Evolutionary conservation across 2,113 vertebrate genomes (phyloP).

Genomic region (Rhinoderma darwinii): DNA sequence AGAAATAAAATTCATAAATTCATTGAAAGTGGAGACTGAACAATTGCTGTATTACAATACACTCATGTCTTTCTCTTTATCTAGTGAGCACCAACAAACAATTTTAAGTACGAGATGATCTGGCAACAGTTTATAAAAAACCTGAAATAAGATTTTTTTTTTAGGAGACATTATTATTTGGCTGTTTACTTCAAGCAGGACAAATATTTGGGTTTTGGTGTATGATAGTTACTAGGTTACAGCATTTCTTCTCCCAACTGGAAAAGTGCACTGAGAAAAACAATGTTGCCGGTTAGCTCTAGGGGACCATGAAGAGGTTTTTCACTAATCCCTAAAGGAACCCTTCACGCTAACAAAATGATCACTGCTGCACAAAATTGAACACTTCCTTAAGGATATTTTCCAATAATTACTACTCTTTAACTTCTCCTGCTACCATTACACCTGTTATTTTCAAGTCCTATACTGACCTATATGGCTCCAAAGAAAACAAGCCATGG

Average conservation of each 20-base stretch:
- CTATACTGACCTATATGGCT: no score
- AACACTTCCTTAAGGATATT: constrained; percentile 46
- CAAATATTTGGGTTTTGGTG: constrained; percentile 19
- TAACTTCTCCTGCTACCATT: neutral
- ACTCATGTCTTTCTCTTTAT: no score
- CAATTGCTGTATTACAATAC: no score
- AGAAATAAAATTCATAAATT: no score
- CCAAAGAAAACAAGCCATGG: no score
- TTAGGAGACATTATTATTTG: no score
- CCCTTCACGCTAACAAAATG: constrained; percentile 23
- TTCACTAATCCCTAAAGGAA: constrained; percentile 13
- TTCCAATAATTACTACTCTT: constrained; percentile 20
- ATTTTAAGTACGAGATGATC: no score
- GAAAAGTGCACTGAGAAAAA: constrained; percentile 69
- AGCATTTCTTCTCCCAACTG: constrained; percentile 63
- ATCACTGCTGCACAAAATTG: constrained; percentile 40
- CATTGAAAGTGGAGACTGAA: no score
- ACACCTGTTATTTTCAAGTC: neutral
- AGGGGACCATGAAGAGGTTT: constrained; percentile 51
- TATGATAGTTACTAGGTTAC: constrained; percentile 59
- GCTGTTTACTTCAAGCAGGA: constrained; percentile 17
- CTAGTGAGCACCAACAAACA: no score
- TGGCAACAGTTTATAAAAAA: no score
- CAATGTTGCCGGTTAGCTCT: constrained; percentile 64
- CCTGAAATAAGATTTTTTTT: no score